Conservation (phyloP, 2,888 invertebrate species). For the Mesorhabditis spiculigera region DNA sequence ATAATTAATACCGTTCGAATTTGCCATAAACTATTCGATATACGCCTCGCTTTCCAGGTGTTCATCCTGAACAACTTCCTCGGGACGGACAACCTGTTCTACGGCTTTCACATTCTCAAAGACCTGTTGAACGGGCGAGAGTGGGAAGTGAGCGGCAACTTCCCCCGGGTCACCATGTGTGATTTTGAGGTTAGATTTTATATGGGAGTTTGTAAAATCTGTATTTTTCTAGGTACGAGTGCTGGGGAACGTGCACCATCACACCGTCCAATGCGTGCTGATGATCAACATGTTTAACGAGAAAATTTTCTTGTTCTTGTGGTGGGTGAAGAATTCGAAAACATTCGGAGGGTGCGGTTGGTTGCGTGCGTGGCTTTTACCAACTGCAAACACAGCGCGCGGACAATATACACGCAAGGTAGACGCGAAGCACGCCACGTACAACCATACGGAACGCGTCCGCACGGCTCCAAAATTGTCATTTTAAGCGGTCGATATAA, state of each 20-base stretch:
- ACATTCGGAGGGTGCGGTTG: no score
- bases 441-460: no score
- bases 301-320: constrained; percentile 57
- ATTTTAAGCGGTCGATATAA: background rate
- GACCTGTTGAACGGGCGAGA: constrained; percentile 58
- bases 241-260: constrained; percentile 60
- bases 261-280: constrained; percentile 59
- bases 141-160: constrained; percentile 59
- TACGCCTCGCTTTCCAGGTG: constrained; percentile 53
- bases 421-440: no score
- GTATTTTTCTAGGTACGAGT: constrained; percentile 59
- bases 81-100: constrained; percentile 59
- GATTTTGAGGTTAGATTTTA: constrained; percentile 58
- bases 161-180: constrained; percentile 60
- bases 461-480: background rate
- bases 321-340: constrained; percentile 42
- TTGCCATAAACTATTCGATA: background rate
- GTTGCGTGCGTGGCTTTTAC: background rate
- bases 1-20: background rate
- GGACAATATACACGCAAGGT: no score
- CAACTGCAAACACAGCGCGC: no score
- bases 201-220: constrained; percentile 59
- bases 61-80: constrained; percentile 60
- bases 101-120: constrained; percentile 59
- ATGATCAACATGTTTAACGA: constrained; percentile 58